These are phyloP conservation scores for Furcula furcula DNA, from an alignment of 2,888 invertebrate genomes.

Conservation along the genomic window DNA sequence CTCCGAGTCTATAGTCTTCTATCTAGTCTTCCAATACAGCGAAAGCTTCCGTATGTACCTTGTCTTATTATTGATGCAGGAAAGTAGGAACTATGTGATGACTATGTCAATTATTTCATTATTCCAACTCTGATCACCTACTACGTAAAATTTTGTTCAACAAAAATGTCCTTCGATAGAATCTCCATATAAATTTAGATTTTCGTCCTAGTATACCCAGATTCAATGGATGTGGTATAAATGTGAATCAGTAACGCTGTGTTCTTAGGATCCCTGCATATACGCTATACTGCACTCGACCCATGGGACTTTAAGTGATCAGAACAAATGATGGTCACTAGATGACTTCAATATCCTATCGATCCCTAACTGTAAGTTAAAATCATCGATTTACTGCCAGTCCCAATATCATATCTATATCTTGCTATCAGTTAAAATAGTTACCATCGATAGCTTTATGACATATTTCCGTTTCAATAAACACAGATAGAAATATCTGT, in stretches of 20 bases:
- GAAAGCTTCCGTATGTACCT: slow-evolving; percentile 65
- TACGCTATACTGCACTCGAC: slow-evolving; percentile 56
- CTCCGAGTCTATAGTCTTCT: slow-evolving; percentile 55
- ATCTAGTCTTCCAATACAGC: slow-evolving; percentile 77
- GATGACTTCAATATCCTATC: too few relatives aligned
- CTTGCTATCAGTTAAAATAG: too few relatives aligned
- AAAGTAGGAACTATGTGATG: slow-evolving; percentile 78
- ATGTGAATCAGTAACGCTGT: slow-evolving; percentile 72
- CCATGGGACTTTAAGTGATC: too few relatives aligned
- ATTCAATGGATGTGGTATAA: slow-evolving; percentile 73
- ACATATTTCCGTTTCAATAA: too few relatives aligned
- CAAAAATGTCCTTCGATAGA: slow-evolving; percentile 45
- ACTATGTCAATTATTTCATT: slow-evolving; percentile 80
- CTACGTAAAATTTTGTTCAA: slow-evolving; percentile 42
- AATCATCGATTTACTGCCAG: too few relatives aligned
- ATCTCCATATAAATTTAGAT: slow-evolving; percentile 56
- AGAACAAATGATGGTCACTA: too few relatives aligned
- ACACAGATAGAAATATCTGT: too few relatives aligned
- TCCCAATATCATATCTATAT: too few relatives aligned
- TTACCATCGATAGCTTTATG: too few relatives aligned
- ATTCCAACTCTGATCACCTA: slow-evolving; percentile 60
- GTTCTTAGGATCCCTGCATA: slow-evolving; percentile 67
- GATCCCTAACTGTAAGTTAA: too few relatives aligned
- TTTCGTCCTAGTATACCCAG: slow-evolving; percentile 64
- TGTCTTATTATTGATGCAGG: slow-evolving; percentile 66